Conservation (phyloP, 2,888 invertebrate genomes). For the Callyntrura guangdongensis region DNA sequence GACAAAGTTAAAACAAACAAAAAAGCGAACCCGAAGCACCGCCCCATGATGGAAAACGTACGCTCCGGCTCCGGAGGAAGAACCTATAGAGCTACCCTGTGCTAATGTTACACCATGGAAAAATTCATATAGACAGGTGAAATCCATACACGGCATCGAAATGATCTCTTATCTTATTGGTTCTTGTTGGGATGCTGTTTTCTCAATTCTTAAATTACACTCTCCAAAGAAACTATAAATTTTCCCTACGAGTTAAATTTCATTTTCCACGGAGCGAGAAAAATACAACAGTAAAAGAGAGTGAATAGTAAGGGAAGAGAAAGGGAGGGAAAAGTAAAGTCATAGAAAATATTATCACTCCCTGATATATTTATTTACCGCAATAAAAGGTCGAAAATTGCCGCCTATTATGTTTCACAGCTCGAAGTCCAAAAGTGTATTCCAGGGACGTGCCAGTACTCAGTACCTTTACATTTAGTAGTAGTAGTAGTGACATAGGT, state of each 20-base stretch:
- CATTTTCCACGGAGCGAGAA: background rate
- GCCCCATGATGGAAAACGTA: background rate
- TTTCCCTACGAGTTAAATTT: background rate
- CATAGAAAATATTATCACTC: slow-evolving; percentile 37
- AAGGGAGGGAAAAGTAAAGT: background rate
- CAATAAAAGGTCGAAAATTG: slow-evolving; percentile 52
- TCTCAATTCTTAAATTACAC: background rate
- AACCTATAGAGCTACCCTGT: background rate
- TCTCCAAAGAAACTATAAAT: background rate
- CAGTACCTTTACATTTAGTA: background rate
- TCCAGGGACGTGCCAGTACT: background rate
- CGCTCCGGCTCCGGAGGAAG: background rate
- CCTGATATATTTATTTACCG: slow-evolving; percentile 52
- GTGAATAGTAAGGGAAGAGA: background rate
- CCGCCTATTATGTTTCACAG: slow-evolving; percentile 51
- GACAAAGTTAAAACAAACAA: slow-evolving; percentile 21
- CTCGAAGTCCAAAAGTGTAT: slow-evolving; percentile 15
- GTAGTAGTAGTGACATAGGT: background rate
- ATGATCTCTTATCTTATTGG: background rate
- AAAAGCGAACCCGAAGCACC: background rate
- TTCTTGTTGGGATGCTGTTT: too few species aligned
- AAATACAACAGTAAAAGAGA: background rate
- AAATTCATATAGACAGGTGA: slow-evolving; percentile 56
- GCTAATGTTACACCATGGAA: slow-evolving; percentile 12
- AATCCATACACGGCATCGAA: slow-evolving; percentile 7